These are phyloP conservation scores for Astropecten irregularis DNA, from an alignment of 53 echinoderm and acorn worm species.

Conservation along the genomic window DNA sequence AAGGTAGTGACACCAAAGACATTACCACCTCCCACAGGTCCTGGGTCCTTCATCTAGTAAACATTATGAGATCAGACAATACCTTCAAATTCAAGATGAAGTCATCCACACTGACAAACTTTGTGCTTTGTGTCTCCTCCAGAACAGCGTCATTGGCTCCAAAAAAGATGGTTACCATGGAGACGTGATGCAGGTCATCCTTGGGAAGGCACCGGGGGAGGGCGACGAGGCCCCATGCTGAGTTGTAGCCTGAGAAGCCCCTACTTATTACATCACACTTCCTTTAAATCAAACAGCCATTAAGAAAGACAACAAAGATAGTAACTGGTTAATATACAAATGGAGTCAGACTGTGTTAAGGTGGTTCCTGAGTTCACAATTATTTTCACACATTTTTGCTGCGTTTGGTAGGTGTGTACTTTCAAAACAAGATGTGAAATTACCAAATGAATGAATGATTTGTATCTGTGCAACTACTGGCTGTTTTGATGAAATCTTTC, in stretches of 20 bases:
- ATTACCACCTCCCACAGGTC: too few species aligned
- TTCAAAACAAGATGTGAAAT: too few species aligned
- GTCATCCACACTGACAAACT: conserved; percentile 63
- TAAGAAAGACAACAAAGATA: neutral
- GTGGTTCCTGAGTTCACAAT: too few species aligned
- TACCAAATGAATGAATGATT: too few species aligned
- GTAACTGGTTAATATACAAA: neutral
- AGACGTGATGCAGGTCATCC: conserved; percentile 42
- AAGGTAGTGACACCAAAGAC: too few species aligned
- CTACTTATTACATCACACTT: conserved; percentile 74
- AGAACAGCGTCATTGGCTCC: conserved; percentile 73
- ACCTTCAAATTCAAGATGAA: conserved; percentile 68
- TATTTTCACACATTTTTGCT: neutral
- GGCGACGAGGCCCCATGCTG: conserved; percentile 55
- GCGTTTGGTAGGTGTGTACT: neutral
- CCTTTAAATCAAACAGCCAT: conserved; percentile 21
- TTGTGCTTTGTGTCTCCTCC: conserved; percentile 37
- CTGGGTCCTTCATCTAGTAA: too few species aligned
- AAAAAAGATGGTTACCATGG: conserved; percentile 75
- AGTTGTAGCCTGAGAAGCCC: conserved; percentile 77
- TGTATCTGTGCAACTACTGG: too few species aligned
- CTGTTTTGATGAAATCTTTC: too few species aligned
- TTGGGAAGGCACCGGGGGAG: conserved; percentile 52
- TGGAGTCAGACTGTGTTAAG: neutral
- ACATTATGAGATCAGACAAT: too few species aligned